Base-by-base conservation (phyloP, 1,140 invertebrate genomes). In the Bombus balteatus region DNA sequence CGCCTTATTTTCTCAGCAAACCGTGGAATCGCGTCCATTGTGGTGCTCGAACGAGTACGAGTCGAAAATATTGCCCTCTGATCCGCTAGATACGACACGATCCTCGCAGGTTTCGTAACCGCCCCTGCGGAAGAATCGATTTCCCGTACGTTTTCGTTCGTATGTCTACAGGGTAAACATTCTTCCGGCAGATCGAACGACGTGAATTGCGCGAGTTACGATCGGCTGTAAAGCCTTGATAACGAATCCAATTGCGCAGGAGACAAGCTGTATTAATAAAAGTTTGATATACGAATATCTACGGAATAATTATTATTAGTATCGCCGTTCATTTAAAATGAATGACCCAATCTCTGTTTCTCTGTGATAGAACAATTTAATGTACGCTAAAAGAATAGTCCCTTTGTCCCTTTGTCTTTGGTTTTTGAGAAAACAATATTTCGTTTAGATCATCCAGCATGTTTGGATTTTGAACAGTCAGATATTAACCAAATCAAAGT, bases 41-140 rank as follows among this genome's bases (percentile, higher is more conserved):
- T 80, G 71, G 18, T 43, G n/a, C 59, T 41, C 57, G 59, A 53
- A 22, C n/a, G 34, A 15, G 32, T 4, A 22, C 66, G 4, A 18
- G 59, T 47, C 41, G 62, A 87, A 87, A 87, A 87, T 87, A 85
- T 87, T 85, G 83, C 6, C 37, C 71, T 80, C 77, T 65, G 86
- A 87, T 87, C 86, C 76, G n/a, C 18, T 37, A 84, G 86, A 87
- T 87, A 87, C 71, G 71, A 74, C 86, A 87, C 81, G 86, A 82
- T 41, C 39, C 47, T 3, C 28, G 15, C 70, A 39, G 8, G 12
- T 15, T 25, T n/a, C 75, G 37, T 18, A 18, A 34, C 53, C 28
- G 12, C 74, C 34, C 4, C 13, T 13, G 34, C 22, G 43, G 34
- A 83, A 41, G 34, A 84, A 84, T 84, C 82, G 82, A 84, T 78